These are phyloP conservation scores for Rapana venosa DNA, from an alignment of 2,888 invertebrate species.

Conservation along the genomic window DNA sequence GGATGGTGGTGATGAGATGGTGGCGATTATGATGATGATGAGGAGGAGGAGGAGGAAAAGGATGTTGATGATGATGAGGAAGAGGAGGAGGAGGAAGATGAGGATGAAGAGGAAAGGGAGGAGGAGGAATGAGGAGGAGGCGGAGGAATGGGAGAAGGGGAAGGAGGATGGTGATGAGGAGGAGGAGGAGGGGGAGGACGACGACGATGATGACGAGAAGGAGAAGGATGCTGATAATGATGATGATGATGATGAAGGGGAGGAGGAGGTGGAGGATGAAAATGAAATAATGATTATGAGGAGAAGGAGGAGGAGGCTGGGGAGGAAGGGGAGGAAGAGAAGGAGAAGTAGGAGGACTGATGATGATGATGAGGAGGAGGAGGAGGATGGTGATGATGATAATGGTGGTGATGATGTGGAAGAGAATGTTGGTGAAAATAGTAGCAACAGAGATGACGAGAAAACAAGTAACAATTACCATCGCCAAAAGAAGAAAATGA, in stretches of 20 bases:
- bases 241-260: neutral
- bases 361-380: neutral
- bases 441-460: no score
- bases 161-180: neutral
- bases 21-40: no score
- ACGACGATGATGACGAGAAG: conserved; percentile 4
- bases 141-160: no score
- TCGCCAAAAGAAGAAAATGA: no score
- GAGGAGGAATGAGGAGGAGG: no score
- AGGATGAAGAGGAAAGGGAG: no score
- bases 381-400: neutral
- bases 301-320: no score
- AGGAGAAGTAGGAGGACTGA: no score
- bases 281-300: no score
- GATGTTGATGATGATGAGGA: neutral
- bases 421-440: neutral
- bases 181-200: neutral
- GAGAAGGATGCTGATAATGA: neutral
- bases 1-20: neutral
- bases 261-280: neutral
- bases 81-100: neutral
- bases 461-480: no score
- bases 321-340: neutral
- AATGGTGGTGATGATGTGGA: neutral
- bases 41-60: neutral